A percentile compares a stretch with the other conserved stretches of the same genome.
These are phyloP conservation scores for Drosophila flavopinicola DNA, from an alignment of 2,888 invertebrate species.

Conservation along the genomic window DNA sequence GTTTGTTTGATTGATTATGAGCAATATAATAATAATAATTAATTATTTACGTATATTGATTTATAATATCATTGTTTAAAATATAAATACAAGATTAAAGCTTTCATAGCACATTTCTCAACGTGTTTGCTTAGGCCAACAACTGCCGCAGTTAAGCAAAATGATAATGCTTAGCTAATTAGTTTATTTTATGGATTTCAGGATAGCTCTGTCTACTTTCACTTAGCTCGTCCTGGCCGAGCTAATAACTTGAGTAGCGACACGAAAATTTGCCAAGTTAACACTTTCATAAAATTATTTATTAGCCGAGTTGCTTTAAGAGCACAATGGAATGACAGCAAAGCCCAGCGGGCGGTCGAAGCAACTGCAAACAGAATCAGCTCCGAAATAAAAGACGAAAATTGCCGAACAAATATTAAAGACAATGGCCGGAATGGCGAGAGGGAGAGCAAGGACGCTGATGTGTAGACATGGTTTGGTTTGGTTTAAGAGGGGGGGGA, in stretches of 20 bases:
- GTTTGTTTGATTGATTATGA: not conserved
- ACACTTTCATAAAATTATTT: constrained; percentile 78
- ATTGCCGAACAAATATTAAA: constrained; percentile 71
- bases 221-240: constrained; percentile 19
- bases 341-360: constrained; percentile 30
- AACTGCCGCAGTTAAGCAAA: constrained; percentile 26
- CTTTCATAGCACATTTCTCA: not conserved
- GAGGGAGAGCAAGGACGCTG: constrained; percentile 9
- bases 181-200: constrained; percentile 53
- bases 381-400: constrained; percentile 63
- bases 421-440: constrained; percentile 47
- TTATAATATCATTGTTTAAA: constrained; percentile 16
- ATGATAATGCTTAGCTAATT: constrained; percentile 60
- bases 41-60: constrained; percentile 11
- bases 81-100: not conserved
- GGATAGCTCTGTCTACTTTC: constrained; percentile 19
- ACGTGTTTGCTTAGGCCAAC: constrained; percentile 39
- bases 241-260: constrained; percentile 49
- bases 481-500: constrained; percentile 1
- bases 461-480: constrained; percentile 16
- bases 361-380: constrained; percentile 15
- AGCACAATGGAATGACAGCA: constrained; percentile 32
- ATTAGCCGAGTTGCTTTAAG: constrained; percentile 59
- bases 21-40: too few species aligned
- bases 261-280: constrained; percentile 67